phyloP scores from a whole-genome alignment of 2,888 invertebrate genomes.

The Ditula angustiorana region DNA sequence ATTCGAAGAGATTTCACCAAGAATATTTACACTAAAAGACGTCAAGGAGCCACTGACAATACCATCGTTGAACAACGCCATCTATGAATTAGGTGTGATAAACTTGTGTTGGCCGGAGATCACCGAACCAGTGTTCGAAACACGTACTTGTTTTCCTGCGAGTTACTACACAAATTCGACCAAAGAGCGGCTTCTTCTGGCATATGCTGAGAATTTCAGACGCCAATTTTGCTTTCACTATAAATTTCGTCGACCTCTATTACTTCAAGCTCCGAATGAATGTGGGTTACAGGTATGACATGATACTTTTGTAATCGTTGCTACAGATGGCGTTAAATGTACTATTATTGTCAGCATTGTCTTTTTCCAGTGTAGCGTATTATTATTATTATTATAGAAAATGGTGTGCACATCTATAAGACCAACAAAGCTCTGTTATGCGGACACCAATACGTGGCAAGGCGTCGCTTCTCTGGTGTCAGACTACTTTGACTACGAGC shows the following conservation, averaged over 20 bases:
- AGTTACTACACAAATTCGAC: slow-evolving; percentile 88
- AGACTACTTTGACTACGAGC: slow-evolving; percentile 91
- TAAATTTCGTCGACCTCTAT: slow-evolving; percentile 87
- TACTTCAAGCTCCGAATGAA: slow-evolving; percentile 91
- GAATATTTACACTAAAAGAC: slow-evolving; percentile 67
- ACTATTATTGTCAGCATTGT: no score
- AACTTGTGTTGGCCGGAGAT: slow-evolving; percentile 88
- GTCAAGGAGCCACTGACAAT: slow-evolving; percentile 73
- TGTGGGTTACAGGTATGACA: slow-evolving; percentile 90
- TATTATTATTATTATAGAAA: slow-evolving; percentile 87
- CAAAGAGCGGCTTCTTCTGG: slow-evolving; percentile 89
- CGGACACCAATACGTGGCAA: slow-evolving; percentile 89
- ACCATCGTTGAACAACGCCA: slow-evolving; percentile 84
- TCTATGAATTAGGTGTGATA: slow-evolving; percentile 86
- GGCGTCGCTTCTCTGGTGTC: slow-evolving; percentile 90
- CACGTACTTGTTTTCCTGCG: slow-evolving; percentile 86
- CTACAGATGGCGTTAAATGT: not conserved
- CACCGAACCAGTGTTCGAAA: slow-evolving; percentile 83
- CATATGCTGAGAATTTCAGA: slow-evolving; percentile 92
- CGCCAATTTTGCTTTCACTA: slow-evolving; percentile 87
- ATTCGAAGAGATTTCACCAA: slow-evolving; percentile 68
- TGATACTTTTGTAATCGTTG: no score
- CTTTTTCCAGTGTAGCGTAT: not conserved
- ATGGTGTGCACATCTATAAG: slow-evolving; percentile 94
- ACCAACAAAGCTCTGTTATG: slow-evolving; percentile 90